These are phyloP conservation scores for Horisme vitalbata DNA, from an alignment of 2,888 invertebrate species.

Conservation along the genomic window DNA sequence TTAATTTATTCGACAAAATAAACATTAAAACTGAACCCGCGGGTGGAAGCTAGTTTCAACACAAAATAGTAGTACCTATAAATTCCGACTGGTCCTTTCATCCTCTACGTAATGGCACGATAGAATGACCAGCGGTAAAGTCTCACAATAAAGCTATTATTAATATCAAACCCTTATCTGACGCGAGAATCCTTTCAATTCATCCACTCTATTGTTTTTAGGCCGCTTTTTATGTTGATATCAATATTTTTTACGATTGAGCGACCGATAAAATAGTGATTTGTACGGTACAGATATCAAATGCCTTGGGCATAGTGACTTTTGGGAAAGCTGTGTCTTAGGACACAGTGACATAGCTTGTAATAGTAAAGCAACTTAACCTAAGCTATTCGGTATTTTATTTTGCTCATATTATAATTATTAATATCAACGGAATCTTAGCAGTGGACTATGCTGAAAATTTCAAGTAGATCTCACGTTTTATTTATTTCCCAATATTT, in stretches of 20 bases:
- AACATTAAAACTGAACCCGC: too few relatives aligned
- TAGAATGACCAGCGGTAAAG: constrained; percentile 55
- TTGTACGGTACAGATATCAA: constrained; percentile 77
- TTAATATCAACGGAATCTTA: too few relatives aligned
- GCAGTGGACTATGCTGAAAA: too few relatives aligned
- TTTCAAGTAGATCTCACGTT: too few relatives aligned
- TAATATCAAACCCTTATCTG: constrained; percentile 76
- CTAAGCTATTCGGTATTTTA: too few relatives aligned
- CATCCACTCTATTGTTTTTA: constrained; percentile 80
- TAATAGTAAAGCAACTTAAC: neutral
- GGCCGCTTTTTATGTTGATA: constrained; percentile 77
- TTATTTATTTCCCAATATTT: too few relatives aligned
- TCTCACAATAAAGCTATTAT: constrained; percentile 71
- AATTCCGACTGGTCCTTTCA: constrained; percentile 23
- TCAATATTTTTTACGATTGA: constrained; percentile 80
- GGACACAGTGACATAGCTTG: constrained; percentile 27
- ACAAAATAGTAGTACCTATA: too few relatives aligned
- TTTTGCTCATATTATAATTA: too few relatives aligned
- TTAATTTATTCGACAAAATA: too few relatives aligned
- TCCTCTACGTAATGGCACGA: constrained; percentile 48
- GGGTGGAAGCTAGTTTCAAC: too few relatives aligned
- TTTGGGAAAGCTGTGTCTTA: constrained; percentile 60
- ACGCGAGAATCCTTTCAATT: constrained; percentile 77
- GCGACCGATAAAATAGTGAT: constrained; percentile 78
- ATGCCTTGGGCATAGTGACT: constrained; percentile 19